Base-by-base conservation (phyloP, 2,113 vertebrate genomes). In the Chloroceryle aenea region DNA sequence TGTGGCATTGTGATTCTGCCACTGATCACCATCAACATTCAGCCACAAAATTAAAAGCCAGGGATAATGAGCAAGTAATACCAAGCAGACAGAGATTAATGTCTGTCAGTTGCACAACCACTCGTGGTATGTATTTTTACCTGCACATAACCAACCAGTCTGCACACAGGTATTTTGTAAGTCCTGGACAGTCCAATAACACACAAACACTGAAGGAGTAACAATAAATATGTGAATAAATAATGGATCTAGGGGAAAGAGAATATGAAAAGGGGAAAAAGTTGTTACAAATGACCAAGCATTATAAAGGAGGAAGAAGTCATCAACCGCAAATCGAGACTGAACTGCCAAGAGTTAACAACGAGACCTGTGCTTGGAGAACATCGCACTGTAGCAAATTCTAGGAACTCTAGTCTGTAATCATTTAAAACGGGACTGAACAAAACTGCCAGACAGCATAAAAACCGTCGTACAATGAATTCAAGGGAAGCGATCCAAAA, bases 141-240 rank as follows among this genome's bases (percentile, higher is more conserved):
- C 45, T 53, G 40, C 9, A n/a, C 9, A 14, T 22, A 42, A 68
- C 40, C 74, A 76, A 42, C 30, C 45, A 22, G 14, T 20, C 36
- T 15, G 34, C 27, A 27, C 12, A 40, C 0, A 19, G 40, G 0
- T 30, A 10, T 63, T 85, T n/a, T 42, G 0, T 12, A 82, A 73
- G 10, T 56, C 18, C 40, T 29, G 12, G 5, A 32, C 21, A 66
- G 36, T 7, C 76, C 59, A 71, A 48, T 9, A 78, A 10, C 34
- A 87, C 29, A 59, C 7, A 71, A 74, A 81, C 9, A n/a, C n/a
- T 38, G 32, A 34, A 29, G 8, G 5, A 83, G 18, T 18, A 80
- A 34, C 5, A 77, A 15, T 2, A 36, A 55, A 9, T 8, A 68
- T 3, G 4, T 9, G 6, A 40, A 34, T 29, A 32, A 27, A 40